Evolutionary conservation across 2,888 invertebrate species (phyloP), one percentile per base, ranked within the genome.

Genomic region (Theodoxus fluviatilis): DNA sequence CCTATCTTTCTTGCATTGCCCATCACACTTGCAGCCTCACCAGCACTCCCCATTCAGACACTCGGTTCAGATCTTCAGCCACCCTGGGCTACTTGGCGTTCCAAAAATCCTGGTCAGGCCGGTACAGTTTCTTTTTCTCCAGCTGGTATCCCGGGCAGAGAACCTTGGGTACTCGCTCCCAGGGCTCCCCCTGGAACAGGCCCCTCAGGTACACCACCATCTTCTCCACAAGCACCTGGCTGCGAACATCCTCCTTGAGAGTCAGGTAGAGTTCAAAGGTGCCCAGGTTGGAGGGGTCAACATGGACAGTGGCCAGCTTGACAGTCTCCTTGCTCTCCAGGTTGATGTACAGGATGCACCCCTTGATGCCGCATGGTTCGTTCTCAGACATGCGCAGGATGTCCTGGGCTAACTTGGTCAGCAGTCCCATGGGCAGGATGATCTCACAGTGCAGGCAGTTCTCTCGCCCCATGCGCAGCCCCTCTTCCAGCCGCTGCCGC

Each of bases 181-280:
- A 81, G 12, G 72, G 71, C 6, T 77, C 75, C 52, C 72, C 75
- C 9, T 75, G 76, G 69, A 82, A 79, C 70, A 80, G 78, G 7
- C 80, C 79, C 52, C 80, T 77, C 22, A 83, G 64, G 25, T 78
- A 73, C 59, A 79, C 75, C 28, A 95, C 90, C 88, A 95, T 93
- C 88, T 94, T 94, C 87, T 94, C 94, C 88, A 95, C 90, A 85
- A 93, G 90, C 81, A 93, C 92, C 95, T 95, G 95, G 85, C 93
- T 92, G 81, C 93, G 92, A 73, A 92, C 91, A 84, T 94, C 94
- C 86, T 94, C 94, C 87, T 93, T 93, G 79, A 96, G 90, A 67
- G 94, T 95, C 78, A 96, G 90, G 88, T 93, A 93, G 81, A 96
- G 90, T 88, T 96, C 95, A 87, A 95, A 96, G 74, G 95, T 96